Percentiles rank a stretch among this genome's conserved stretches.
These are phyloP conservation scores for Erebia palarica DNA, from an alignment of 2,888 invertebrate species.

Conservation along the genomic window DNA sequence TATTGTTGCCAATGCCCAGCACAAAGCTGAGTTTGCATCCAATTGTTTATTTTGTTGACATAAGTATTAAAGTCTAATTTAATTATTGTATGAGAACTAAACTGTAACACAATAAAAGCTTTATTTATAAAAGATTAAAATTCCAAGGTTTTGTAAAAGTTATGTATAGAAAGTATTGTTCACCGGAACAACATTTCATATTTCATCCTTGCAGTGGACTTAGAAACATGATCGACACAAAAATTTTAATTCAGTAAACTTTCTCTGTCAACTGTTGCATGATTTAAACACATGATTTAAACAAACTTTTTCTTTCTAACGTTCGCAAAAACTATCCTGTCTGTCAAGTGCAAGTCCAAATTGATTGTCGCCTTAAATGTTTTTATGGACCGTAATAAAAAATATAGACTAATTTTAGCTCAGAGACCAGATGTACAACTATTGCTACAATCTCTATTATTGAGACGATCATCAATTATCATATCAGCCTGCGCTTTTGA, in stretches of 20 bases:
- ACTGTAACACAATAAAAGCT: too few species aligned
- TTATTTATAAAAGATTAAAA: too few species aligned
- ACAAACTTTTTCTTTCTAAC: conserved; percentile 49
- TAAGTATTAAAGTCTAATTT: too few species aligned
- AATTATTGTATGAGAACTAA: too few species aligned
- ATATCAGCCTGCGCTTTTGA: neutral
- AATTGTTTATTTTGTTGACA: too few species aligned
- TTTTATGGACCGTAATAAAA: conserved; percentile 10
- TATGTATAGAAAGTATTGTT: neutral
- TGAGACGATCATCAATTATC: neutral
- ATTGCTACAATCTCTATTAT: neutral
- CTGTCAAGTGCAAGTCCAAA: conserved; percentile 25
- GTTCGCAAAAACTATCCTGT: conserved; percentile 39
- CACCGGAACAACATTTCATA: too few species aligned
- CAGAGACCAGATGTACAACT: neutral
- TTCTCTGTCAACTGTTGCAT: conserved; percentile 45
- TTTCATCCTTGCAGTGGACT: neutral
- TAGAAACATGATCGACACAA: conserved; percentile 1
- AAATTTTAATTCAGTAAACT: conserved; percentile 35
- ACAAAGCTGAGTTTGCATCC: too few species aligned
- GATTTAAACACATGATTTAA: conserved; percentile 25
- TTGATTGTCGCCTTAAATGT: conserved; percentile 26
- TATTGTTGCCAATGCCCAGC: too few species aligned
- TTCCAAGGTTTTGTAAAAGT: too few species aligned
- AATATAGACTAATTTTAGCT: conserved; percentile 24